Conservation (phyloP, 2,888 invertebrate species). For the Agrochola litura region DNA sequence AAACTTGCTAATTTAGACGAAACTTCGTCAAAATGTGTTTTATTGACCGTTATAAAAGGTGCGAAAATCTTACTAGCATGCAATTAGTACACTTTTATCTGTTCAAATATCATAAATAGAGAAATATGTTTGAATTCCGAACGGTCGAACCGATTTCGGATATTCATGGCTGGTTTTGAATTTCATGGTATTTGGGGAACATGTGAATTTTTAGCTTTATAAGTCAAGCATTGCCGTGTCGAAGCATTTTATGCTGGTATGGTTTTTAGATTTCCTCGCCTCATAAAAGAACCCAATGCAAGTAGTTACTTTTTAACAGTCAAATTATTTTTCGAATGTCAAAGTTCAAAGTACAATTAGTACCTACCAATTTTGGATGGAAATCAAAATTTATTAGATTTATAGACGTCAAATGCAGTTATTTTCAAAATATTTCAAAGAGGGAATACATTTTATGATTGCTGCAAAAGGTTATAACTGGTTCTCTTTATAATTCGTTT, state of each 20-base stretch:
- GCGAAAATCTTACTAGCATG: slow-evolving; percentile 66
- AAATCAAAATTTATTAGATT: not conserved
- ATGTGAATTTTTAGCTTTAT: slow-evolving; percentile 19
- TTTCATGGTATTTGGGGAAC: slow-evolving; percentile 48
- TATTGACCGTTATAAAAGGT: slow-evolving; percentile 66
- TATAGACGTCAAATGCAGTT: slow-evolving; percentile 8
- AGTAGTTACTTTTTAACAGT: not conserved
- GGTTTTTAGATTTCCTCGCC: slow-evolving; percentile 37
- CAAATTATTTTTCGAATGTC: slow-evolving; percentile 1
- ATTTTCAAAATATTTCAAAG: not conserved
- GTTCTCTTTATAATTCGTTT: slow-evolving; percentile 24
- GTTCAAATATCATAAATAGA: slow-evolving; percentile 66
- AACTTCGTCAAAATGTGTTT: slow-evolving; percentile 67
- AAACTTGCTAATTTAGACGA: slow-evolving; percentile 65
- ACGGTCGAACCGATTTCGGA: slow-evolving; percentile 39
- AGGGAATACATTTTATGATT: slow-evolving; percentile 1
- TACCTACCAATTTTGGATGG: not conserved
- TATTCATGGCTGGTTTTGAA: slow-evolving; percentile 52
- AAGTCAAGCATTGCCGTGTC: slow-evolving; percentile 40
- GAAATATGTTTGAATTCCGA: slow-evolving; percentile 56
- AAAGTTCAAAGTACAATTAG: slow-evolving; percentile 11
- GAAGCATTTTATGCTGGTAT: slow-evolving; percentile 38
- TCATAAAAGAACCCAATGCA: slow-evolving; percentile 25
- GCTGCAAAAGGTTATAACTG: slow-evolving; percentile 2
- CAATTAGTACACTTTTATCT: slow-evolving; percentile 68